A percentile compares a stretch with the other conserved stretches of the same genome.
These are phyloP conservation scores for Phenganax subtilis DNA, from an alignment of 92 coral and sea anemone genomes.

Conservation along the genomic window DNA sequence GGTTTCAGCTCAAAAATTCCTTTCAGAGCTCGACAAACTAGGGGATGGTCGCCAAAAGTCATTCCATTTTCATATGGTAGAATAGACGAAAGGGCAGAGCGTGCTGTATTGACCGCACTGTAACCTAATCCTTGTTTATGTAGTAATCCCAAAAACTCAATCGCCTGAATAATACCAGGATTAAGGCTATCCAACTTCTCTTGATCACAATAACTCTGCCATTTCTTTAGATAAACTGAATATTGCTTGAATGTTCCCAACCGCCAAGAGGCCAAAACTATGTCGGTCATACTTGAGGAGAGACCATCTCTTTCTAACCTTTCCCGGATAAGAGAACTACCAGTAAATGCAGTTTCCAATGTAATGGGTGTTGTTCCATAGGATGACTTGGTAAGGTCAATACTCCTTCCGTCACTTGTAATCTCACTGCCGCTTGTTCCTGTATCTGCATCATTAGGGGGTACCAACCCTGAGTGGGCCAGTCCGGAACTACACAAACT, in stretches of 20 bases:
- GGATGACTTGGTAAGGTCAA: too few relatives aligned
- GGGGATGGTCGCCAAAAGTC: neutral
- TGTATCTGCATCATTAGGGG: neutral
- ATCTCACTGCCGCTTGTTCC: too few relatives aligned
- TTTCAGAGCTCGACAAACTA: neutral
- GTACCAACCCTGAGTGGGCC: slow-evolving; percentile 23
- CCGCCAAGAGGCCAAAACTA: neutral
- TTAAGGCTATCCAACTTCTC: too few relatives aligned
- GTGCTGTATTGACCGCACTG: slow-evolving; percentile 19
- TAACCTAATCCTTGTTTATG: neutral
- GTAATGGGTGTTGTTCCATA: too few relatives aligned
- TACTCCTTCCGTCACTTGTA: too few relatives aligned
- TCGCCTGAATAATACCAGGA: neutral
- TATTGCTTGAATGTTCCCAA: too few relatives aligned
- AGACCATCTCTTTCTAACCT: neutral
- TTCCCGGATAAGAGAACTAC: too few relatives aligned
- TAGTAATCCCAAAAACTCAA: slow-evolving; percentile 1
- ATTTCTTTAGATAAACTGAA: too few relatives aligned
- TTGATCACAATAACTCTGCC: too few relatives aligned
- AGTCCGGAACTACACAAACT: slow-evolving; percentile 6
- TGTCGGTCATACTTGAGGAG: neutral
- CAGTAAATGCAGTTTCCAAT: too few relatives aligned
- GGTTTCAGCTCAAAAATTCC: slow-evolving; percentile 5
- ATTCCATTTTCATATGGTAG: neutral
- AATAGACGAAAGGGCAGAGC: slow-evolving; percentile 8